Base-by-base conservation (phyloP, 2,797 vertebrate genomes). In the Periophthalmus magnuspinnatus region DNA sequence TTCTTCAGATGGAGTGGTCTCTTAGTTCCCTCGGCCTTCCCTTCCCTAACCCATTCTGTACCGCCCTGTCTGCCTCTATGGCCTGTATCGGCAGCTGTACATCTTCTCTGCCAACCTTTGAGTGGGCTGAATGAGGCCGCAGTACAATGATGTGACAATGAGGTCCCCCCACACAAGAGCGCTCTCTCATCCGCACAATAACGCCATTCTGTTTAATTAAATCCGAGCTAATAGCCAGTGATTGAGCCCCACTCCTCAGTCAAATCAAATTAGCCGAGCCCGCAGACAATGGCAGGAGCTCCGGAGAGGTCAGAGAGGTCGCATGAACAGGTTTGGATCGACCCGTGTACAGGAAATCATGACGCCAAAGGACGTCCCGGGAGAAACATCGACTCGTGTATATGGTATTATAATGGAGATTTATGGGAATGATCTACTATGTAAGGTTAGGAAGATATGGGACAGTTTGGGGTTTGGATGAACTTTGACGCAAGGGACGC, bases 131-230 rank as follows among this genome's bases (percentile, higher is more conserved):
- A 86, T 75, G 85, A 87, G 82, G 76, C 81, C 90, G 77, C 80
- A 77, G 89, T 91, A 93, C 89, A 93, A 92, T 91, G 87, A 89
- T 88, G 85, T 85, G 89, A 90, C 88, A 92, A 93, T 92, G 92
- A 92, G 88, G 83, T 88, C 79, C 80, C 80, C 83, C 33, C 71
- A 84, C 58, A 60, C 58, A 36, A 60, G 88, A 84, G 80, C 86
- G 81, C 89, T 93, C 92, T 93, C 90, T 94, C 90, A 88, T 93
- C 91, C 87, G 88, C 83, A 93, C 90, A 93, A 93, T 93, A 91
- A 94, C 88, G 77, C 69, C 59, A 93, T 93, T 92, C 91, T 69
- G 84, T 86, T 92, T 93, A 89, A 94, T 94, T 93, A 92, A 92
- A 92, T 92, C 87, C 80, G 72, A 85, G 84, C 88, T 91, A 89